These are phyloP conservation scores for Pinna nobilis DNA, from an alignment of 1,140 invertebrate species.

Conservation along the genomic window DNA sequence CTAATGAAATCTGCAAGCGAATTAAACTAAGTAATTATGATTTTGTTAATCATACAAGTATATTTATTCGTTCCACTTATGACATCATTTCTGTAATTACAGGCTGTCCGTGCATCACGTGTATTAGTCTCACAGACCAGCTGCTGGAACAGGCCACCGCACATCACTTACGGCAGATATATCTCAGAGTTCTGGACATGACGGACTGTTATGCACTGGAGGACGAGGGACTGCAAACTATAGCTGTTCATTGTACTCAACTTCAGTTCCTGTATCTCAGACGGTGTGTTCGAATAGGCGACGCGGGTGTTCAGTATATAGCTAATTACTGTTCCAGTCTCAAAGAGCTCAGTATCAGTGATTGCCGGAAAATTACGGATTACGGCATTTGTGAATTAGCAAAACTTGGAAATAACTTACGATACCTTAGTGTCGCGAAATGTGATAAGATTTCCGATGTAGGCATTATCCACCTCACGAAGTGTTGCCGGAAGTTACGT, in stretches of 20 bases:
- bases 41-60: neutral
- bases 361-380: slow-evolving; percentile 91
- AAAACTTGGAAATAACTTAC: slow-evolving; percentile 86
- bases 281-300: slow-evolving; percentile 80
- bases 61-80: neutral
- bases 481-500: slow-evolving; percentile 90
- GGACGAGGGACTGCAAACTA: slow-evolving; percentile 86
- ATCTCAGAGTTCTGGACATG: slow-evolving; percentile 77
- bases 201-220: slow-evolving; percentile 90
- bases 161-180: slow-evolving; percentile 71
- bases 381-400: slow-evolving; percentile 93
- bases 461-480: slow-evolving; percentile 90
- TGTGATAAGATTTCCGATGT: slow-evolving; percentile 93
- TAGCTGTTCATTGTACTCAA: slow-evolving; percentile 90
- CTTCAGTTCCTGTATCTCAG: slow-evolving; percentile 91
- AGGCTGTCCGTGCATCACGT: slow-evolving; percentile 84
- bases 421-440: slow-evolving; percentile 93
- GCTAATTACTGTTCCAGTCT: slow-evolving; percentile 87
- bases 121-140: slow-evolving; percentile 81
- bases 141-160: slow-evolving; percentile 77
- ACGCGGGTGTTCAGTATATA: slow-evolving; percentile 78
- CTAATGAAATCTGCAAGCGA: too few species aligned
- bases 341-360: slow-evolving; percentile 91
- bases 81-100: slow-evolving; percentile 35
- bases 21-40: neutral